Base-by-base conservation (phyloP, 2,113 vertebrate genomes). In the Desmodus rotundus region DNA sequence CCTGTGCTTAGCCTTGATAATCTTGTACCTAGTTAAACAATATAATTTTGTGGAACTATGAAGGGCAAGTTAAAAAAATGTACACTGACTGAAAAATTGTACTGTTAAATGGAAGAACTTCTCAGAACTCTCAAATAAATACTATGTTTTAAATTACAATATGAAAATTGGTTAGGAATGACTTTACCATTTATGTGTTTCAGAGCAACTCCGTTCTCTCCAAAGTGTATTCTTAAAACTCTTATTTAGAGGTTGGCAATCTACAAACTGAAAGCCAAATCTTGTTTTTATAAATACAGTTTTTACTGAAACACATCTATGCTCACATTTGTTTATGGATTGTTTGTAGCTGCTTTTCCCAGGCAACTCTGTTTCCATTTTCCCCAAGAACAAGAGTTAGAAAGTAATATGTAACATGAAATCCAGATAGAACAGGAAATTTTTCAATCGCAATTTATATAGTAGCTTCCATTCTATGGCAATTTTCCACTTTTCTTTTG, bases 401-500 rank as follows among this genome's bases (percentile, higher is more conserved):
- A 28, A 87, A 72, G 33, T 67, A 94, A 95, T 89, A 45, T 52
- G 24, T 38, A 91, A 70, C 28, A 89, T 20, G 36, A 80, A 76
- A 92, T 70, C 87, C 38, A 90, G 82, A 80, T 47, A 45, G 16
- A 87, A 93, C 24, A 81, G 19, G 31, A 36, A 38, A 50, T 0
- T 67, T 93, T 82, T 67, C 72, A 67, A 24, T 52, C 2, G 58
- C 43, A 58, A 77, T 67, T 72, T 81, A 81, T 4, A 82, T 14
- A 52, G 26, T 50, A 91, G 36, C 12, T 72, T 82, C 45, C n/a
- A 74, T 70, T 41, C 2, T 76, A 26, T 14, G 82, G 54, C 41
- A 72, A 95, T 89, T 92, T 96, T 94, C 84, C 58, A 56, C 13
- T 86, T 89, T 38, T 67, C 12, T n/a, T 72, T 88, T 90, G 38